A percentile compares a stretch with the other conserved stretches of the same genome.
Conservation (phyloP, 2,113 vertebrate species). For the Polyodon spathula region DNA sequence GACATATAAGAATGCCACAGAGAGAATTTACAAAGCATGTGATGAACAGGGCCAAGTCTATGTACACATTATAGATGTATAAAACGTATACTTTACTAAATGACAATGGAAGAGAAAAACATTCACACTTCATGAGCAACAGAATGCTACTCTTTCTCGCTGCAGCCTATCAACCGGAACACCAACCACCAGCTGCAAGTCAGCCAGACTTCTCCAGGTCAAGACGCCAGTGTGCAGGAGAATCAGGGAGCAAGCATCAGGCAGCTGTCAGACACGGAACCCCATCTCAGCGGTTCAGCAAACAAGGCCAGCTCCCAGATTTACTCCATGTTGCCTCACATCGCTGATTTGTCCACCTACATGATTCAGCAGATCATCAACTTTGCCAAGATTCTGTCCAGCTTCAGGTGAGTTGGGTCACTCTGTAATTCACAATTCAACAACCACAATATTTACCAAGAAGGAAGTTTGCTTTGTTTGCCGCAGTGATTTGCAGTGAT, state of each 20-base stretch:
- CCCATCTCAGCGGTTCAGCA: not conserved
- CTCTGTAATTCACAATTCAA: too few relatives aligned
- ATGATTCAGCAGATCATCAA: constrained; percentile 61
- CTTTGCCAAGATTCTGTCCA: constrained; percentile 50
- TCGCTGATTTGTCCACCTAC: constrained; percentile 53
- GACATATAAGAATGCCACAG: too few relatives aligned
- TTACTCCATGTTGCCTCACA: constrained; percentile 51
- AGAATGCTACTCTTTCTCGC: not conserved
- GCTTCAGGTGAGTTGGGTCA: constrained; percentile 43
- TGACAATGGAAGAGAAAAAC: too few relatives aligned
- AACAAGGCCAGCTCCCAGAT: not conserved
- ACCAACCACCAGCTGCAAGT: constrained; percentile 4
- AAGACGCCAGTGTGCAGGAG: not conserved
- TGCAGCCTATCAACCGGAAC: constrained; percentile 32
- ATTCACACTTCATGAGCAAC: too few relatives aligned
- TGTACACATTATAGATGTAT: too few relatives aligned
- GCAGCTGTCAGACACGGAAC: not conserved
- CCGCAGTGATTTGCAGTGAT: too few relatives aligned
- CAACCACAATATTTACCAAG: too few relatives aligned
- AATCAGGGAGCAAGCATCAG: not conserved
- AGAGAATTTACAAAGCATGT: too few relatives aligned
- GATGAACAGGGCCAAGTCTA: too few relatives aligned
- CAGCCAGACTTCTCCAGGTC: not conserved
- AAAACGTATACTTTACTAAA: too few relatives aligned
- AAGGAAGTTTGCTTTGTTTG: too few relatives aligned